A percentile compares a stretch with the other conserved stretches of the same genome.
These are phyloP conservation scores for Bombus superbus DNA, from an alignment of 1,140 invertebrate genomes.

Conservation along the genomic window DNA sequence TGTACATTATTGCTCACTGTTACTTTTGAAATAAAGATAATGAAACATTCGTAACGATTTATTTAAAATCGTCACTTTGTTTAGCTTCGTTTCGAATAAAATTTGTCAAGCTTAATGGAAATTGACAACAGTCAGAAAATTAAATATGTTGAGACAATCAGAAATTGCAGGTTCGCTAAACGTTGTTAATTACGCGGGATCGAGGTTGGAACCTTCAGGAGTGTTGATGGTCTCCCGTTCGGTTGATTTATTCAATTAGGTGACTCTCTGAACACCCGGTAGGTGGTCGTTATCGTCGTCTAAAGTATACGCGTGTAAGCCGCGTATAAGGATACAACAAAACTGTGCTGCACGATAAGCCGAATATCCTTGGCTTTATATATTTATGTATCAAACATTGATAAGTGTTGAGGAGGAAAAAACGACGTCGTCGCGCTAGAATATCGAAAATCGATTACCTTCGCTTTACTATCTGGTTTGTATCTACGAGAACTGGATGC, in stretches of 20 bases:
- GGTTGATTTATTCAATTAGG: neutral
- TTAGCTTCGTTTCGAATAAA: too few species aligned
- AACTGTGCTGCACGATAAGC: conserved; percentile 11
- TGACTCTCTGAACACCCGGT: neutral
- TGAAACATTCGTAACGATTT: too few species aligned
- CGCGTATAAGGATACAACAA: neutral
- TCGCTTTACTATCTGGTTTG: neutral
- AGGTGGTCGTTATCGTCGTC: neutral
- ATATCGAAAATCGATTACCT: conserved; percentile 27
- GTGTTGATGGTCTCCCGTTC: neutral
- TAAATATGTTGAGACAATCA: neutral
- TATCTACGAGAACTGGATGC: neutral
- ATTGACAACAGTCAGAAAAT: too few species aligned
- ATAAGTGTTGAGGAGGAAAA: conserved; percentile 1
- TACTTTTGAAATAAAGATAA: too few species aligned
- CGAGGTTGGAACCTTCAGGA: neutral
- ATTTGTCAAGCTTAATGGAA: too few species aligned
- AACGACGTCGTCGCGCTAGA: neutral
- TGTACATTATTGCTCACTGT: too few species aligned
- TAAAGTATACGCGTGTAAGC: neutral
- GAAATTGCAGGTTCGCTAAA: neutral
- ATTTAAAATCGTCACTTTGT: too few species aligned
- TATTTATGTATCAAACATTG: conserved; percentile 18
- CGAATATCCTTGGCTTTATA: conserved; percentile 9
- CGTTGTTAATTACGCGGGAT: neutral